These are phyloP conservation scores for Pluvialis apricaria DNA, from an alignment of 2,113 vertebrate species.

Conservation along the genomic window DNA sequence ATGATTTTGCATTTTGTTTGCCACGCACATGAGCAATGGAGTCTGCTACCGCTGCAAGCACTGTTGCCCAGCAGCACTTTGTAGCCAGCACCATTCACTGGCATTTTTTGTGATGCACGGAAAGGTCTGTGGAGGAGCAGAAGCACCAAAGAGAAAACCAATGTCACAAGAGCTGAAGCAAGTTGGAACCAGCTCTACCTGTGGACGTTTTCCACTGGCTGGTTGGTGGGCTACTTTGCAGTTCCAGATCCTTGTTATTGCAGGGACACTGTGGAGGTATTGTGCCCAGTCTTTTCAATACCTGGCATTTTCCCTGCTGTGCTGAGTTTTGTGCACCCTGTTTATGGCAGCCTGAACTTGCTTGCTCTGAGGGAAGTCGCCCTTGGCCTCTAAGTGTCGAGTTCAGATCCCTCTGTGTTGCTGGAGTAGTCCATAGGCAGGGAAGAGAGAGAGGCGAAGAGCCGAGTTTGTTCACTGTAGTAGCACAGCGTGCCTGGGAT, in stretches of 20 bases:
- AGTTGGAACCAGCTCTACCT: background rate
- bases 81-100: background rate
- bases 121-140: background rate
- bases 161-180: background rate
- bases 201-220: background rate
- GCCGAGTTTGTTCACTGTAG: background rate
- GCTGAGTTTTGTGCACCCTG: background rate
- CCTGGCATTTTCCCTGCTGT: background rate
- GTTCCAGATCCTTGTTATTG: background rate
- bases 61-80: background rate
- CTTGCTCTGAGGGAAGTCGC: background rate
- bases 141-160: background rate
- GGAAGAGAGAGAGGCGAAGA: background rate
- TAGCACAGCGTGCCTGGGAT: background rate
- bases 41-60: background rate
- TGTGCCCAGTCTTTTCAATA: background rate
- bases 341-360: background rate
- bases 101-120: background rate
- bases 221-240: background rate
- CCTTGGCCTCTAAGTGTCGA: background rate
- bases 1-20: background rate
- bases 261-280: background rate
- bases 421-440: background rate
- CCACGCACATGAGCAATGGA: fast-evolving
- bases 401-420: background rate